phyloP scores from a whole-genome alignment of 2,113 vertebrate species.

The Tamias sibiricus region DNA sequence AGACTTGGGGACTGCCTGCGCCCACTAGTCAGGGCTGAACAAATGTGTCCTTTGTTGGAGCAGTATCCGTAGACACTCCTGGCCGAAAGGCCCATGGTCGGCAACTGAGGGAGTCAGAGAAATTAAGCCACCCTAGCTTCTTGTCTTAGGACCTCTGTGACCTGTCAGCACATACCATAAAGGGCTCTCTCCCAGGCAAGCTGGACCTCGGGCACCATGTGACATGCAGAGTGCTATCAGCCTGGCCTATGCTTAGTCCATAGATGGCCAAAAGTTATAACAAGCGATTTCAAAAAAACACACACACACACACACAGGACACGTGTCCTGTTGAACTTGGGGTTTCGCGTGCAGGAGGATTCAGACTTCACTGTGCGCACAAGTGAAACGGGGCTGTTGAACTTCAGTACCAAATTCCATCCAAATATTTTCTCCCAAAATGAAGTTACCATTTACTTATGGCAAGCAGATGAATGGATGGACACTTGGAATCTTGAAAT shows the following conservation, averaged over 20 bases:
- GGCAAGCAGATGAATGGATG: neutral
- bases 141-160: neutral
- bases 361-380: neutral
- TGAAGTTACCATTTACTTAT: neutral
- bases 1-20: neutral
- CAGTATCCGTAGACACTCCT: neutral
- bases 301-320: neutral
- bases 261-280: neutral
- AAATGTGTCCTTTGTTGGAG: neutral
- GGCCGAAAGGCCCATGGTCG: neutral
- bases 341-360: neutral
- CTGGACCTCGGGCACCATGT: neutral
- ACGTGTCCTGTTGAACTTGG: neutral
- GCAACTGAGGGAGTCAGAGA: neutral
- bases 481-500: neutral
- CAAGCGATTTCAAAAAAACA: neutral
- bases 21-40: neutral
- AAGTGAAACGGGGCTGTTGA: neutral
- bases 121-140: neutral
- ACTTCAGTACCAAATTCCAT: neutral
- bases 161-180: neutral
- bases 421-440: slow-evolving; percentile 14
- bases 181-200: neutral
- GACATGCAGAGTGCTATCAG: neutral
- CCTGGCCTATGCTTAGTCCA: neutral